These are phyloP conservation scores for Epinephelus moara DNA, from an alignment of 2,113 vertebrate genomes.

Conservation along the genomic window DNA sequence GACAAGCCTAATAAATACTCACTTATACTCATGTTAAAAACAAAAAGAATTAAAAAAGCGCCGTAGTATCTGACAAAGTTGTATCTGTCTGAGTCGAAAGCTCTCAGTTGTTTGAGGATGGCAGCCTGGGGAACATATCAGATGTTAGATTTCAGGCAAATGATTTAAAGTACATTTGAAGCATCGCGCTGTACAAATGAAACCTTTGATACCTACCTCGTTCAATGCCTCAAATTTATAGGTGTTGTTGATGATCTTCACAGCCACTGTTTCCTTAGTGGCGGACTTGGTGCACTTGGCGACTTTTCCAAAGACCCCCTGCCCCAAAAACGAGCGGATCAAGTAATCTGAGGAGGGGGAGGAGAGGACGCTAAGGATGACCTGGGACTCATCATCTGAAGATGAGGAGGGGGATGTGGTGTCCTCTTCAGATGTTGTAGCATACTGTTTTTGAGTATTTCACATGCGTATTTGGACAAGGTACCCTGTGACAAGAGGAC, in stretches of 20 bases:
- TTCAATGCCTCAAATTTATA: neutral
- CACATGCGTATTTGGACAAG: too few species aligned
- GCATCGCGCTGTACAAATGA: neutral
- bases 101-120: neutral
- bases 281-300: neutral
- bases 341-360: neutral
- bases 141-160: neutral
- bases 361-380: neutral
- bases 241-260: neutral
- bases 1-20: too few species aligned
- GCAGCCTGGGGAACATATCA: neutral
- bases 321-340: neutral
- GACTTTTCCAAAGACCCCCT: slow-evolving; percentile 3
- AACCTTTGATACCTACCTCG: neutral
- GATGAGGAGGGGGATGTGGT: neutral
- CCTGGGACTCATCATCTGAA: neutral
- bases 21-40: too few species aligned
- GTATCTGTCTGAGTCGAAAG: slow-evolving; percentile 3
- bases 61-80: slow-evolving; percentile 2
- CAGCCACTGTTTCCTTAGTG: slow-evolving; percentile 1
- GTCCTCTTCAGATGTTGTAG: neutral
- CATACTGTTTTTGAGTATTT: neutral
- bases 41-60: neutral
- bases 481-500: too few species aligned
- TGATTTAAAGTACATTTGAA: neutral